Base-by-base conservation (phyloP, 2,888 invertebrate genomes). In the Eupithecia tripunctaria region DNA sequence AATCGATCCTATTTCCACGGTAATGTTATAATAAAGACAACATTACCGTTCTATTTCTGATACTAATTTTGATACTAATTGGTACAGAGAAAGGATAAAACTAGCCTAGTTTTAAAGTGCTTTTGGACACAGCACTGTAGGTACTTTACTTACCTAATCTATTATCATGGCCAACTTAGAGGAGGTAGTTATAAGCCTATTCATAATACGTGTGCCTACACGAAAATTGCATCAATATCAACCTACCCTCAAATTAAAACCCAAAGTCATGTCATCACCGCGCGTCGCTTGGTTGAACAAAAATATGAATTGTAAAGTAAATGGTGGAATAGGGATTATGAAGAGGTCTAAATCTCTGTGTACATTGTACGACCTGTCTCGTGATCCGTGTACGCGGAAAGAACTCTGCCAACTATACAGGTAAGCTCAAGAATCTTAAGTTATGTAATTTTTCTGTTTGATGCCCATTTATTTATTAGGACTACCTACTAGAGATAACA, bases 301-400 rank as follows among this genome's bases (percentile, higher is more conserved):
- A 47, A 70, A 72, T 67, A 72, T n/a, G 72, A 66, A 66, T 15
- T 63, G 27, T 12, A 41, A 70, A 64, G 29, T 15, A 41, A 69
- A 67, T 41, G 14, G 8, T 8, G 59, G 21, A 3, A 29, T 32
- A 29, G 59, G 66, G 25, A 56, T 59, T 18, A n/a, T 77, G 15
- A 76, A 75, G 32, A 73, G 73, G 67, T 79, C 79, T 0, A 77
- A 72, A 66, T 81, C 80, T 0, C 68, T 78, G 71, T 74, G 75
- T 71, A 76, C 73, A 10, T 73, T 81, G 41, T 43, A 29, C 51
- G 77, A 70, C 12, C 65, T 62, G 47, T 12, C 25, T n/a, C 25
- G 70, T 60, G 68, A 62, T 12, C 51, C 8, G 18, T 32, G 36
- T 43, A 51, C 1, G 12, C 41, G 27, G 15, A 38, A 25, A 7